Base-by-base conservation (phyloP, 2,888 invertebrate species). In the Aphidius colemani region DNA sequence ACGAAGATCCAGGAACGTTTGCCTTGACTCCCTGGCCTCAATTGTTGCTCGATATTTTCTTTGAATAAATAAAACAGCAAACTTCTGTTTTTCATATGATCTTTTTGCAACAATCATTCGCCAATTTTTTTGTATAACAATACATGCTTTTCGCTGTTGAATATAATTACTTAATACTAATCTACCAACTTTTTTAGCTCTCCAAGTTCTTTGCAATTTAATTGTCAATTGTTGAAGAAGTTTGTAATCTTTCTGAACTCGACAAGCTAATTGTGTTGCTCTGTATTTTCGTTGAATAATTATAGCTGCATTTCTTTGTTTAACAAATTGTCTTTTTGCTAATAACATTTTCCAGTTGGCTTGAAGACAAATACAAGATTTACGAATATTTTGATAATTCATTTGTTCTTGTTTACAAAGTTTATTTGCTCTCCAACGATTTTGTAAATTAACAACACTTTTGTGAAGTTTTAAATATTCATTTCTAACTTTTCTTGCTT, bases 51-150 rank as follows among this genome's bases (percentile, higher is more conserved):
- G 82, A 70, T 78, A 86, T 48, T 76, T 74, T 39, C 70, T 79
- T 72, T 87, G 86, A 65, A 87, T 81, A n/a, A 75, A 49, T 30
- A 82, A 70, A 6, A 76, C 74, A 7, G 84, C 77, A 1, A 67
- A 67, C 43, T 56, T 66, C 7, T 63, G 46, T 11, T 64, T 59
- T 11, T 7, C 3, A 18, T 53, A 53, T 7, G 7, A 1, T 39
- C n/a, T 53, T 30, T 4, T 30, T 5, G 30, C 5, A 30, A 30
- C 30, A 30, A 30, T 30, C 30, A 30, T 30, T 30, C 30, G 30
- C 30, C 30, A 30, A 30, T 30, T 30, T 30, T 30, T 30, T 30
- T 30, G 30, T 3, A 30, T 30, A 30, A 30, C 30, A 30, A 30
- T 30, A 2, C 30, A 30, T 30, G 30, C 30, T 30, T 30, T 30